Percentiles rank a stretch among this genome's conserved stretches.
phyloP scores from a whole-genome alignment of 2,888 invertebrate genomes.

The Cosmia trapezina region DNA sequence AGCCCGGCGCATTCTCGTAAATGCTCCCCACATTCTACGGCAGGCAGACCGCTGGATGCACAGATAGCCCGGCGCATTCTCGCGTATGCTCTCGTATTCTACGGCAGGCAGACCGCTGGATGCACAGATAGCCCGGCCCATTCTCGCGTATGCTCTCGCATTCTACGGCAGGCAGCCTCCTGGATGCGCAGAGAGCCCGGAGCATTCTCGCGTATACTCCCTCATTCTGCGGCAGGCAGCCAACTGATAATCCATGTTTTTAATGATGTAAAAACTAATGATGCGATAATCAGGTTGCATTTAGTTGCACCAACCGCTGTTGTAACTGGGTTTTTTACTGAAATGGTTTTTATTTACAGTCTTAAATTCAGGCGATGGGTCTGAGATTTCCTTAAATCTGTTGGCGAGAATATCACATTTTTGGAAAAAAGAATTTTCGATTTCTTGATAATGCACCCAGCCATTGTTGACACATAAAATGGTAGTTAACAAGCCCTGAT shows the following conservation, averaged over 20 bases:
- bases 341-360: background rate
- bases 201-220: background rate
- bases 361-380: background rate
- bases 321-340: background rate
- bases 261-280: background rate
- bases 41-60: background rate
- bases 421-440: conserved; percentile 13
- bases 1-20: background rate
- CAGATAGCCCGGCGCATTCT: background rate
- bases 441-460: conserved; percentile 34
- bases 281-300: background rate
- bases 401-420: conserved; percentile 28
- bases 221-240: too few relatives aligned
- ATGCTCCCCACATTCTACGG: background rate
- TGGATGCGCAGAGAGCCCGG: background rate
- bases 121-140: background rate
- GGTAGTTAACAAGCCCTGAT: conserved; percentile 36
- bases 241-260: background rate
- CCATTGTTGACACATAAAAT: conserved; percentile 42
- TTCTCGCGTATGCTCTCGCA: too few relatives aligned
- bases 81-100: background rate
- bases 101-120: background rate
- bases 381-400: conserved; percentile 6
- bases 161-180: background rate
- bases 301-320: conserved; percentile 16